Evolutionary conservation across 1,140 invertebrate genomes (phyloP), one percentile per base, ranked within the genome.

Genomic region (Papilio xuthus): DNA sequence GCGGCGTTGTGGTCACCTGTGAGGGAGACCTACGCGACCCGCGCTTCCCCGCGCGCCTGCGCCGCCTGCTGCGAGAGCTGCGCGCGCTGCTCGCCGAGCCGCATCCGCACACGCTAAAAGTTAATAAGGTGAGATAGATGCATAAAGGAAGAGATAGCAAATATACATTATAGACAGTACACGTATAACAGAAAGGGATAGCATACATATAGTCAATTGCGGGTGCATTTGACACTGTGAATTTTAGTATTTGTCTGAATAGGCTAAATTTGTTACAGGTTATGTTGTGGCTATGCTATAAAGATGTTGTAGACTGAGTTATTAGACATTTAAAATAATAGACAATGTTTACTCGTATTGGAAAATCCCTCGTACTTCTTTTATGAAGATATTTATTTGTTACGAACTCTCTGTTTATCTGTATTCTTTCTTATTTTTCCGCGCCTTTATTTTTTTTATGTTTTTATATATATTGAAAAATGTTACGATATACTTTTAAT

Each of bases 1-100:
- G 90, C 87, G 91, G 92, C 86, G 93, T 94, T 82, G 90, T 94
- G 87, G 92, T 94, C 82, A 94, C 94, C 42, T 94, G 93, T 88
- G 93, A 94, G 89, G 94, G 94, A 78, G 94, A 94, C 89, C 86
- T 94, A 81, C 89, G 86, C 86, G 92, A 93, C 85, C 92, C 92
- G 81, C 89, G 88, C 70, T 94, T 94, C 86, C 94, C 93, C 79
- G 91, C 90, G 85, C 92, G 92, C 81, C 91, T 94, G 75, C 91
- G 91, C 84, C 91, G 89, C 80, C 86, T 94, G 84, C 88, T 94
- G 83, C 88, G 90, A 80, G 92, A 92, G 72, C 88, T 94, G 80
- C 88, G 93, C 80, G 79, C 85, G 70, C 83, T 91, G 80, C 91
- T 92, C 82, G 90, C 90, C 80, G 91, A 93, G 84, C 90, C 92